Evolutionary conservation across 2,113 vertebrate species (phyloP).

Genomic region (Hemibagrus wyckioides): DNA sequence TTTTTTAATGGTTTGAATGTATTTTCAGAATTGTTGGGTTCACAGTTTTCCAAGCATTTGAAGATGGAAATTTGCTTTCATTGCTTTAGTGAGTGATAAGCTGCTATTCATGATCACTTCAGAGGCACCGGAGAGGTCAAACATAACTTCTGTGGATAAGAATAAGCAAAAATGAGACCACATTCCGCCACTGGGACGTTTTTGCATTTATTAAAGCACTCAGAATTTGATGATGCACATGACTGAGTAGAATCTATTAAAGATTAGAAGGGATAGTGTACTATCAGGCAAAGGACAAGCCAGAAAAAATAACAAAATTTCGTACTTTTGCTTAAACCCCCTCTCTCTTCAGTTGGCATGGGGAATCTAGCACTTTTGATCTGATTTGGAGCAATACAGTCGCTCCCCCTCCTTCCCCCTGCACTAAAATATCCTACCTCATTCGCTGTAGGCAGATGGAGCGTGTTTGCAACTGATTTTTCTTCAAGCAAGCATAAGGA

Average conservation of each 20-base stretch:
- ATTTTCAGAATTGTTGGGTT: not conserved
- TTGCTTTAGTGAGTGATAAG: slow-evolving; percentile 1
- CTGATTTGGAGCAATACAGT: not conserved
- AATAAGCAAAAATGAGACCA: not conserved
- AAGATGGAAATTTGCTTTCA: not conserved
- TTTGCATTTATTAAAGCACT: slow-evolving; percentile 8
- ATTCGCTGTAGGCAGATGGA: not conserved
- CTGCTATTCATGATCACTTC: slow-evolving; percentile 4
- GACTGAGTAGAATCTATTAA: not conserved
- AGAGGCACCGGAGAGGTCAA: not conserved
- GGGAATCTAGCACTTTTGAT: not conserved
- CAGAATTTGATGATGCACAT: slow-evolving; percentile 15
- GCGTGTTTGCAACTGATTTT: too few species aligned
- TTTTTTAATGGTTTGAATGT: not conserved
- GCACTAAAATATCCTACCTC: not conserved
- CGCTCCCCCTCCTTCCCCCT: too few species aligned
- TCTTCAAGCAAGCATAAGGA: too few species aligned
- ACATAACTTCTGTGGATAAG: slow-evolving; percentile 1
- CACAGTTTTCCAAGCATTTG: not conserved
- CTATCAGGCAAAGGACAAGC: not conserved
- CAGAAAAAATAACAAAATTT: not conserved
- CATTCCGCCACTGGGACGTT: not conserved
- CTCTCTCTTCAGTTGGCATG: not conserved
- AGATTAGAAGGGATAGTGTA: not conserved
- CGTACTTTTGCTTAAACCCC: not conserved